Base-by-base conservation (phyloP, 2,797 vertebrate species). In the Melanogrammus aeglefinus region DNA sequence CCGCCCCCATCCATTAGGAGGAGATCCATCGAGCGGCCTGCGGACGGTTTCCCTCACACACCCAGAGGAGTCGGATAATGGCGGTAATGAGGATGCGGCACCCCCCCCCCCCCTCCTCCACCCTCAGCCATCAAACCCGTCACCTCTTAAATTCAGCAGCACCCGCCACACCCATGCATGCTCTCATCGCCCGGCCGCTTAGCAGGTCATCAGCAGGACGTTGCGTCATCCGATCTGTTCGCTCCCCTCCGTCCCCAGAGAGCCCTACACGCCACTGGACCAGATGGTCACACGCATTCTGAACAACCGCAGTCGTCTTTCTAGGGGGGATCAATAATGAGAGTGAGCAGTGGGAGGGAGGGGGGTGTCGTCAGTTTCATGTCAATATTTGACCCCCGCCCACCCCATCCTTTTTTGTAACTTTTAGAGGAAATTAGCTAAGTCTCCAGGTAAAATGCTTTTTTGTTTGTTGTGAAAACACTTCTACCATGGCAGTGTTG, bases 21-120 rank as follows among this genome's bases (percentile, higher is more conserved):
- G 91, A 89, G 92, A 90, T 90, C 88, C 86, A 89, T 84, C 86
- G 80, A 83, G 80, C 47, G 76, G 79, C 80, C 84, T 78, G 84
- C 88, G 85, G 41, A 44, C 85, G 86, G 82, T 86, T 84, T 84
- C 79, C 86, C 83, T 88, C 90, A 91, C 87, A 85, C 86, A 90
- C 91, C 89, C 89, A 86, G 85, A 90, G 87, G 89, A 88, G 80
- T 91, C 84, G 82, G 84, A 85, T 90, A 87, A 85, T 91, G 85
- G 81, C 86, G 80, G 75, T 91, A 91, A 89, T 89, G 89, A 86
- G 88, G 85, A 86, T 83, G 86, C 80, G 77, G 80, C 82, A 63
- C 77, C 80, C 83, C 85, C 75, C 81, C 63, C 84, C 85, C 85
- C 77, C 69, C n/a, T n/a, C 83, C 81, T 89, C 75, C 82, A 63